Base-by-base conservation (phyloP, 2,113 vertebrate genomes). In the Scortum barcoo region DNA sequence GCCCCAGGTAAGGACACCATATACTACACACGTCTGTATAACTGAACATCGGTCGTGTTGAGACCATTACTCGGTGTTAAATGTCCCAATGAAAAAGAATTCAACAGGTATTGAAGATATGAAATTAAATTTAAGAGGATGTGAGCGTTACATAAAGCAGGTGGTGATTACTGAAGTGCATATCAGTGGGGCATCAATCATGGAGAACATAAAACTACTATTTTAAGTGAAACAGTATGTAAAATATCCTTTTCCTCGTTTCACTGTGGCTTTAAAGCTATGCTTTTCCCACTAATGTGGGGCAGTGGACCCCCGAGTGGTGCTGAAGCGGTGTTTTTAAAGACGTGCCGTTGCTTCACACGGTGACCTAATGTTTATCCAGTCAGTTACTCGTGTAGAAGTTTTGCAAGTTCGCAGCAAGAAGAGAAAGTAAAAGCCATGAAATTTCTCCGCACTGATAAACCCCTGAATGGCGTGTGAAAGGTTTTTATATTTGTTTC, bases 1-100 rank as follows among this genome's bases (percentile, higher is more conserved):
- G 78, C 93, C 95, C 48, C 95, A 95, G 95, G 95, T 95, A 92
- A 76, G 58, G 33, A 44, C 38, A 0, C 22, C 22, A 22, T 5
- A 1, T 28, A 16, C 24, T 8, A 4, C 19, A 14, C 36, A 11
- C 5, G 3, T 14, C 38, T 33, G 3, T 6, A 1, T 40, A 56
- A 44, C 11, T 57, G 4, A 26, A 7, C 40, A 10, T 36, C 42
- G 14, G 5, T 30, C 0, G 0, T 28, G 58, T 50, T 51, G 3
- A 24, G 30, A 24, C 5, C 30, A 20, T 14, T 67, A 42, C 46
- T 30, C 36, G 20, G 13, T 33, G 24, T 11, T 66, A 16, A 63
- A 26, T 16, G 8, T 53, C 13, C 50, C 4, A 36, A 48, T 12
- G 4, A 26, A 26, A 22, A 76, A n/a, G 10, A 26, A 22, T 38